Conservation (phyloP, 1,140 invertebrate species). For the Bombus vancouverensis region DNA sequence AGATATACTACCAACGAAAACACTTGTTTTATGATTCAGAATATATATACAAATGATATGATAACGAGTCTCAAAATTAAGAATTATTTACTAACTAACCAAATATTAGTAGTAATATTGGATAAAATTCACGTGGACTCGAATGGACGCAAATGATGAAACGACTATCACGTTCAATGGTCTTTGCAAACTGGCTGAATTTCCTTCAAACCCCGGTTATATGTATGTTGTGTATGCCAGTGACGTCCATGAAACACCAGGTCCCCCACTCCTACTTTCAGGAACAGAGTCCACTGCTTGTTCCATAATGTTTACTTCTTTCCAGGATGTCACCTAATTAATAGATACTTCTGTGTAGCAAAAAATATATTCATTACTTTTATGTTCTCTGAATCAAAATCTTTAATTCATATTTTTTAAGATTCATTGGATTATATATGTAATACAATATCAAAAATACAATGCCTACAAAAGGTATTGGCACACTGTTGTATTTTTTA, state of each 20-base stretch:
- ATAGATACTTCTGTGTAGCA: neutral
- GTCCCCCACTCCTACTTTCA: constrained; percentile 44
- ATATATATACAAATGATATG: neutral
- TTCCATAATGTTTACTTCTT: constrained; percentile 41
- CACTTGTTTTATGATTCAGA: neutral
- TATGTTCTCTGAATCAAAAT: neutral
- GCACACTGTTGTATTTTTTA: no score
- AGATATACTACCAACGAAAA: neutral
- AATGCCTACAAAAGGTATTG: no score
- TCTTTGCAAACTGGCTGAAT: constrained; percentile 50
- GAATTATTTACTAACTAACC: neutral
- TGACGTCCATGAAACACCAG: constrained; percentile 26
- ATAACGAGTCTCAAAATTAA: neutral
- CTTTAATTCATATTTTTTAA: neutral
- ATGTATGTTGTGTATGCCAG: constrained; percentile 59
- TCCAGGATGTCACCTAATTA: neutral
- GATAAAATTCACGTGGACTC: constrained; percentile 26
- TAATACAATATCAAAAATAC: no score
- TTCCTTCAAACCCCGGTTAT: constrained; percentile 45
- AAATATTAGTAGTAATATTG: neutral
- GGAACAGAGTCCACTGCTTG: constrained; percentile 50
- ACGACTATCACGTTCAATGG: neutral
- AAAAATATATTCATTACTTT: neutral
- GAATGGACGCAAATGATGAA: neutral
- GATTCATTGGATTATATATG: no score